Evolutionary conservation across 1,140 invertebrate species (phyloP), one percentile per base, ranked within the genome.

Genomic region (Drosophila parvula): DNA sequence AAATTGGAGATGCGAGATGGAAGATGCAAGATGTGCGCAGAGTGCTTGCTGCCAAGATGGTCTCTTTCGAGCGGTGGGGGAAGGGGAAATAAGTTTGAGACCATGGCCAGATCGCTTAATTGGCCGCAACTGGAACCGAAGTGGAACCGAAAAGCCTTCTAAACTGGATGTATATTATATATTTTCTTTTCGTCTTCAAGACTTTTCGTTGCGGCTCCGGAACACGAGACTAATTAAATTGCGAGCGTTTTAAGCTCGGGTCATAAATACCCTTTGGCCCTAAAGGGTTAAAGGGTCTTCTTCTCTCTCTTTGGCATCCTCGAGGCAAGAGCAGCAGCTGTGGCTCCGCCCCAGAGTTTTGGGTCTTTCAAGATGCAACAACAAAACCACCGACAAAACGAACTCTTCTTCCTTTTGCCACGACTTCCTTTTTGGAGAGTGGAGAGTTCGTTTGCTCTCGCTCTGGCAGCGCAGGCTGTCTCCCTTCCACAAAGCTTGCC

Each of bases 211-310:
- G 65, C 77, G 83, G 83, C 51, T 65, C 47, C 32, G 61, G 79
- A 70, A 76, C 77, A 88, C 78, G 84, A 89, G 84, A 89, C 83
- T 88, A 88, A 88, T 88, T 89, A 88, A 83, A 88, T 88, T 88
- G 84, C 65, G 67, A 81, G 81, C 78, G 63, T 68, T 55, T 64
- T 79, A 78, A 81, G 63, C 64, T 69, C 58, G 45, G 69, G 57
- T 61, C 82, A 86, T 85, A 85, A 85, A 84, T 81, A 81, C 41
- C 65, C 60, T n/a, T n/a, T n/a, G n/a, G n/a, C 47, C 14, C 30
- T 18, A 18, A 50, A 81, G 80, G 77, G 80, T 81, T 81, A 63
- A 74, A 22, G 22, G 22, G 75, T 68, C 76, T 57, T n/a, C n/a
- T n/a, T n/a, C n/a, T n/a, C n/a, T n/a, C 22, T 5, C 34, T 3